These are phyloP conservation scores for Caenorhabditis parvicauda DNA, from an alignment of 2,888 invertebrate genomes.

Conservation along the genomic window DNA sequence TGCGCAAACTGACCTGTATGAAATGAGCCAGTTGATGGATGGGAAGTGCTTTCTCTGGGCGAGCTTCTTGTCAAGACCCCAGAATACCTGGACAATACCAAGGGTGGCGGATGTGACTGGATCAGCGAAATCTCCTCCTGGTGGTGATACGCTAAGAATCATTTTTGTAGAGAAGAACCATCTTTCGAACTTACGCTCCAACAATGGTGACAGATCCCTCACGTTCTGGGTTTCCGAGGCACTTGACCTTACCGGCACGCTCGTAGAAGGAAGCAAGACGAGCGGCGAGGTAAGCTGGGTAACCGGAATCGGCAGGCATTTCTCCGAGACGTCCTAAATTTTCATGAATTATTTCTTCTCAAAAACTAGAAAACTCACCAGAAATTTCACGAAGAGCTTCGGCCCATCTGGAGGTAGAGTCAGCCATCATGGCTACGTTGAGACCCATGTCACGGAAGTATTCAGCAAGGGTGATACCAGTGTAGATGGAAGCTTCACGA, in stretches of 20 bases:
- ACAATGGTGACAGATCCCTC: constrained; percentile 99
- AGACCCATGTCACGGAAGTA: constrained; percentile 88
- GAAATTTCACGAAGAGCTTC: constrained; percentile 99
- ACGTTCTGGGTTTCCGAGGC: constrained; percentile 74
- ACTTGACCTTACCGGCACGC: constrained; percentile 91
- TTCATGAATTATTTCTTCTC: neutral
- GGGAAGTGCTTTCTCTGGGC: constrained; percentile 97
- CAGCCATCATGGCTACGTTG: constrained; percentile 99
- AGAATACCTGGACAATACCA: constrained; percentile 78
- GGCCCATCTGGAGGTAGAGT: constrained; percentile 99
- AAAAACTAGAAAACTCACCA: constrained; percentile 63
- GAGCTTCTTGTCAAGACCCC: constrained; percentile 62
- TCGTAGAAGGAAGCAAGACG: constrained; percentile 98
- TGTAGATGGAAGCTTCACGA: constrained; percentile 98
- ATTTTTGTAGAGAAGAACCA: neutral
- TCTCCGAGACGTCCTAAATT: constrained; percentile 82
- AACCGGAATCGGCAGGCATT: constrained; percentile 97
- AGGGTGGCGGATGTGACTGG: constrained; percentile 98
- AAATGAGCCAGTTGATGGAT: constrained; percentile 99
- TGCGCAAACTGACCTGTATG: no score
- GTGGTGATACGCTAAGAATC: constrained; percentile 70
- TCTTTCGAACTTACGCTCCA: constrained; percentile 73
- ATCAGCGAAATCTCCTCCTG: constrained; percentile 99
- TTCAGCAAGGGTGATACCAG: constrained; percentile 96
- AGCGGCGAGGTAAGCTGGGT: constrained; percentile 97